A percentile compares a stretch with the other conserved stretches of the same genome.
These are phyloP conservation scores for Copsychus sechellarum DNA, from an alignment of 2,113 vertebrate species.

Conservation along the genomic window DNA sequence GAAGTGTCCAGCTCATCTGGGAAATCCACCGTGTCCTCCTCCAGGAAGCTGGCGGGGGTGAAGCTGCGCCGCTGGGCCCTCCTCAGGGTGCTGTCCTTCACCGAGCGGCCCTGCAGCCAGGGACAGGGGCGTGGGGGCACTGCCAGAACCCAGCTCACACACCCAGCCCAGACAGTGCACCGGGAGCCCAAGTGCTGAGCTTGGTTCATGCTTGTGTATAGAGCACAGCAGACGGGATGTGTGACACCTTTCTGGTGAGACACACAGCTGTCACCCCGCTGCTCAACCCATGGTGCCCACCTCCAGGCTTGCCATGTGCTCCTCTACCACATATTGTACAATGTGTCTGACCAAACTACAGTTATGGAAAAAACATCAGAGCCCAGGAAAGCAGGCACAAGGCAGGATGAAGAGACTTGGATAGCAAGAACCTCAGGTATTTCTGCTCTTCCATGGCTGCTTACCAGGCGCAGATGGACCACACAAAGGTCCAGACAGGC, in stretches of 20 bases:
- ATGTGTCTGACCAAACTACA: neutral
- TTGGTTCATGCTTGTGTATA: neutral
- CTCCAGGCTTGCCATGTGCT: neutral
- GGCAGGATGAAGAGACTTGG: neutral
- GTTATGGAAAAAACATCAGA: neutral
- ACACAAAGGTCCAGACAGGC: neutral
- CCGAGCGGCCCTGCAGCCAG: conserved; percentile 84
- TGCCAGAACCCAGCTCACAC: neutral
- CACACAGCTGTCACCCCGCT: neutral
- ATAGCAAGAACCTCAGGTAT: neutral
- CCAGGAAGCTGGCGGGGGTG: conserved; percentile 93
- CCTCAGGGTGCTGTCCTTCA: conserved; percentile 83
- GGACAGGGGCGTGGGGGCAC: neutral
- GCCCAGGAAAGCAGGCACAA: neutral
- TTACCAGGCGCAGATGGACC: neutral
- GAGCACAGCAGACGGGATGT: neutral
- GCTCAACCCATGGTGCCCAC: neutral
- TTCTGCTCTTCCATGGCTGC: neutral
- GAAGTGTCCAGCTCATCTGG: conserved; percentile 95
- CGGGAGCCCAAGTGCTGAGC: neutral
- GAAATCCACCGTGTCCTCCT: conserved; percentile 92
- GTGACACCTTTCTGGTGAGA: neutral
- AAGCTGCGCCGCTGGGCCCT: conserved; percentile 90
- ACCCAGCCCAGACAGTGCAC: neutral
- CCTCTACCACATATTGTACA: neutral